Base-by-base conservation (phyloP, 2,888 invertebrate genomes). In the Dysmachus trigonus region DNA sequence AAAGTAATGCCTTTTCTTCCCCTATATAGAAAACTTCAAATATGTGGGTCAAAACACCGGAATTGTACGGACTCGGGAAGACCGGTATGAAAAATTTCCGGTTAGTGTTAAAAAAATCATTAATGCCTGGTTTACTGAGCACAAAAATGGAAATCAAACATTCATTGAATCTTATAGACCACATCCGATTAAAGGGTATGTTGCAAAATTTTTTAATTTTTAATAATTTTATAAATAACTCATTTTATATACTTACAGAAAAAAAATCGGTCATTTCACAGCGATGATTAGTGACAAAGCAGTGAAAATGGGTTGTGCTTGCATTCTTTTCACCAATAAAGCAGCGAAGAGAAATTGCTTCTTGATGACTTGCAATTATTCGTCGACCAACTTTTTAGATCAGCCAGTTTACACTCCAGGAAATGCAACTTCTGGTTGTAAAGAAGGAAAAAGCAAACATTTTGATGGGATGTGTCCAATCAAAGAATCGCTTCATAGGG, bases 191-290 rank as follows among this genome's bases (percentile, higher is more conserved):
- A 62, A 83, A 79, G 85, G 84, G 87, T 87, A 87, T 35, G n/a
- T 77, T 15, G n/a, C 1, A 30, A n/a, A n/a, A 38, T 33, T 22
- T 38, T 15, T 27, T 0, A 76, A 41, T 41, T 41, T 41, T 35
- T 13, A 53, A 86, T 73, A 18, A 76, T 13, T 41, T 41, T 3
- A 38, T 10, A 38, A 38, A 10, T 38, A 38, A 38, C 10, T 15
- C 15, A 41, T 79, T 47, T 77, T 33, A 18, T 13, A 33, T 13
- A 30, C n/a, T 7, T 73, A 15, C 1, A 88, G 88, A 27, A 88
- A 88, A 85, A 79, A 85, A 82, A 87, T 88, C 51, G 89, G 89
- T 0, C 89, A 89, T 81, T 89, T 89, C 85, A 88, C 89, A 5
- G 87, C 87, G 10, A 87, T 89, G 85, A 86, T 87, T 2, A 72